Evolutionary conservation across 2,797 vertebrate species (phyloP), one percentile per base, ranked within the genome.

Genomic region (Amniataba percoides): DNA sequence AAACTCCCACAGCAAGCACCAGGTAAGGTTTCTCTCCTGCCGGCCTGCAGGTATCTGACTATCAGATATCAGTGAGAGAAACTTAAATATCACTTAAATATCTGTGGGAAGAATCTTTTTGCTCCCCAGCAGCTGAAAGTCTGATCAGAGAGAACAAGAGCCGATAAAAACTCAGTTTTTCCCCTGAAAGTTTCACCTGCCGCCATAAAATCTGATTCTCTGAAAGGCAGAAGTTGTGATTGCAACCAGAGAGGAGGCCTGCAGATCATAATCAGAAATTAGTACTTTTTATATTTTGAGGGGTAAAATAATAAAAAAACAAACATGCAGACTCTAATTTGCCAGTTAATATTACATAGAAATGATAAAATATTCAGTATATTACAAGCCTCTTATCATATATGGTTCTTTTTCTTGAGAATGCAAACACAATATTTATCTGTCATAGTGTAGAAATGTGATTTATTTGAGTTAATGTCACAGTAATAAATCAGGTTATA

Each of bases 1-100:
- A 89, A 99, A 99, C 93, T 99, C 98, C 84, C 98, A 99, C 89
- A 95, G 96, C 16, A 97, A 98, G 93, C 96, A 99, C 90, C 98
- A 99, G 98, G 98, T 99, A 98, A 67, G 34, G 48, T 80, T 62
- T 79, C 63, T 65, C 57, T 27, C 39, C 21, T 59, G 0, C 31
- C 49, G 11, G 42, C 16, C 42, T 52, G 42, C 60, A 27, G 40
- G n/a, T n/a, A n/a, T n/a, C n/a, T n/a, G n/a, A n/a, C n/a, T n/a
- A n/a, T n/a, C n/a, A n/a, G n/a, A n/a, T n/a, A n/a, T n/a, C n/a
- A n/a, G n/a, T n/a, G n/a, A n/a, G n/a, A n/a, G n/a, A n/a, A n/a
- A n/a, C n/a, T n/a, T n/a, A n/a, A n/a, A n/a, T n/a, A n/a, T n/a
- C 34, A 36, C 34, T 36, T 36, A 36, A 36, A 36, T 36, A 7